A percentile compares a stretch with the other conserved stretches of the same genome.
Conservation (phyloP, 1,140 invertebrate species). For the Apocrypta bakeri region DNA sequence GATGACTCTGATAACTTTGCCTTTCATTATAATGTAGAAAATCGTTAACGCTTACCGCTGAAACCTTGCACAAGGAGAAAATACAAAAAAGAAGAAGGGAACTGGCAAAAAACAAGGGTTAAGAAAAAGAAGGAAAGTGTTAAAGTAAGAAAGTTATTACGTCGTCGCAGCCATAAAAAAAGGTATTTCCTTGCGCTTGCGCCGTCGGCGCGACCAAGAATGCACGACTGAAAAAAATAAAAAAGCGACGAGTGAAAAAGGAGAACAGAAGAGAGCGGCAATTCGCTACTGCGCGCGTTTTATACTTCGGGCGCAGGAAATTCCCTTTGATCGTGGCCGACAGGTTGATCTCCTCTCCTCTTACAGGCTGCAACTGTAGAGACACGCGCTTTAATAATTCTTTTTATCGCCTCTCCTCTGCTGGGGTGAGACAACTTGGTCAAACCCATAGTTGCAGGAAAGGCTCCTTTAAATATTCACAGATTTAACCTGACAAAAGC, state of each 20-base stretch:
- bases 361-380: conserved; percentile 5
- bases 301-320: conserved; percentile 41
- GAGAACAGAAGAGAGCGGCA: conserved; percentile 1
- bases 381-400: conserved; percentile 64
- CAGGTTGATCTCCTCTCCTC: conserved; percentile 48
- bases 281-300: conserved; percentile 26
- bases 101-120: neutral
- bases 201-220: conserved; percentile 26
- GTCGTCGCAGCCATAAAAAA: conserved; percentile 41
- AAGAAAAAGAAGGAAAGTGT: conserved; percentile 33
- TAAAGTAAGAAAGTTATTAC: conserved; percentile 49
- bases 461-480: conserved; percentile 35
- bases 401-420: conserved; percentile 56
- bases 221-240: conserved; percentile 32
- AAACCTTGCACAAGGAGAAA: neutral
- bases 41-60: neutral
- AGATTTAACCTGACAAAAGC: conserved; percentile 32
- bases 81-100: neutral
- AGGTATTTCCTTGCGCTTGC: conserved; percentile 33
- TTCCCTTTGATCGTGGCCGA: conserved; percentile 56
- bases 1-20: conserved; percentile 38
- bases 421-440: conserved; percentile 14
- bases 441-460: neutral
- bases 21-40: neutral
- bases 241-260: conserved; percentile 10